Evolutionary conservation across 2,888 invertebrate genomes (phyloP).

Genomic region (Troides aeacus): DNA sequence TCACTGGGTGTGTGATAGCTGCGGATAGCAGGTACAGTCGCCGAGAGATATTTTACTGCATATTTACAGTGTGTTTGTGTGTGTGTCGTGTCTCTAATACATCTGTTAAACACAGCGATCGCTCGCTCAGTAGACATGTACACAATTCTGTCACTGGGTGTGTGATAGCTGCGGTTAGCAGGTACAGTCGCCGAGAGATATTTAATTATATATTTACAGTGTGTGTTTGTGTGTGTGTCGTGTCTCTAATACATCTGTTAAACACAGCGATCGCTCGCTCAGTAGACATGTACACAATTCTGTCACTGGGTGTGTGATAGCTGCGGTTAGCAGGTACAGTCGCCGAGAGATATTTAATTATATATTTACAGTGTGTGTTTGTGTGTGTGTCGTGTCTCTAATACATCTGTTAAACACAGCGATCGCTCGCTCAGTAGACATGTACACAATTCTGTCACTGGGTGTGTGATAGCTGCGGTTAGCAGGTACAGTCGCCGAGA

Average conservation of each 20-base stretch:
- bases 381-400: background rate
- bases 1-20: conserved; percentile 41
- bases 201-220: background rate
- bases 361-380: background rate
- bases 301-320: conserved; percentile 41
- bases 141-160: conserved; percentile 38
- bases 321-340: conserved; percentile 36
- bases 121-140: conserved; percentile 31
- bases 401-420: no score
- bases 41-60: background rate
- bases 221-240: background rate
- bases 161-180: conserved; percentile 36
- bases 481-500: conserved; percentile 34
- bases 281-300: conserved; percentile 31
- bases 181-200: conserved; percentile 32
- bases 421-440: conserved; percentile 32
- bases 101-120: background rate
- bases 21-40: conserved; percentile 35
- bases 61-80: background rate
- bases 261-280: conserved; percentile 19
- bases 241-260: no score
- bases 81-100: no score
- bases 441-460: conserved; percentile 36
- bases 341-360: background rate
- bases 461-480: conserved; percentile 36